These are phyloP conservation scores for Exephanes ischioxanthus DNA, from an alignment of 2,888 invertebrate genomes.

Conservation along the genomic window DNA sequence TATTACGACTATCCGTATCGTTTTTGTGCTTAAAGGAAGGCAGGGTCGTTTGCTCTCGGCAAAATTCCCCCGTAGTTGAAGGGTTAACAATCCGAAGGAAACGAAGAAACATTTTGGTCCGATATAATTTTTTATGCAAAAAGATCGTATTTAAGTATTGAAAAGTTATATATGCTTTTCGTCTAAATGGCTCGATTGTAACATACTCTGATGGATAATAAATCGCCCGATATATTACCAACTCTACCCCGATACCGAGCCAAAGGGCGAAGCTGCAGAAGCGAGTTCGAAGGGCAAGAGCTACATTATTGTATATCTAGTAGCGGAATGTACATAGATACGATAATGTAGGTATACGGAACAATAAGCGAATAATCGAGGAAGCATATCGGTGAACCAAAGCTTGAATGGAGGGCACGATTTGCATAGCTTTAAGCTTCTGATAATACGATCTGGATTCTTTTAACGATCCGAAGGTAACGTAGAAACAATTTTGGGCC, in stretches of 20 bases:
- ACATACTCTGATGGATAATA: slow-evolving; percentile 27
- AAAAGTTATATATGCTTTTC: too few relatives aligned
- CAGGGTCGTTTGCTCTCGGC: too few relatives aligned
- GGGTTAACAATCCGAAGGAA: too few relatives aligned
- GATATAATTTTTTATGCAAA: too few relatives aligned
- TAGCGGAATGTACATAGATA: not conserved
- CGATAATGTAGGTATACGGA: not conserved
- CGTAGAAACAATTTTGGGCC: too few relatives aligned
- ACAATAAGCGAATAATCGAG: not conserved
- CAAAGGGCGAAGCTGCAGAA: slow-evolving; percentile 11
- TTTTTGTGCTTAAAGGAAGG: too few relatives aligned
- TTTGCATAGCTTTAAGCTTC: not conserved
- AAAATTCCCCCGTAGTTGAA: too few relatives aligned
- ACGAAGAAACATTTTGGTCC: too few relatives aligned
- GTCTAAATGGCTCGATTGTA: too few relatives aligned
- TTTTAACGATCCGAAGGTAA: too few relatives aligned
- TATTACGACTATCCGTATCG: too few relatives aligned
- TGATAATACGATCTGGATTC: not conserved
- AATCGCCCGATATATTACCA: slow-evolving; percentile 52
- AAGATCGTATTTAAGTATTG: too few relatives aligned
- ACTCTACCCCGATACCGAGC: not conserved
- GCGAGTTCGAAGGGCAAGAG: slow-evolving; percentile 29
- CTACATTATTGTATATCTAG: not conserved
- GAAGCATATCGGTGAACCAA: not conserved
- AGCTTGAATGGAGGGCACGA: not conserved